Percentiles rank a stretch among this genome's conserved stretches.
These are phyloP conservation scores for Leptinotarsa texana DNA, from an alignment of 1,140 invertebrate genomes.

Conservation along the genomic window DNA sequence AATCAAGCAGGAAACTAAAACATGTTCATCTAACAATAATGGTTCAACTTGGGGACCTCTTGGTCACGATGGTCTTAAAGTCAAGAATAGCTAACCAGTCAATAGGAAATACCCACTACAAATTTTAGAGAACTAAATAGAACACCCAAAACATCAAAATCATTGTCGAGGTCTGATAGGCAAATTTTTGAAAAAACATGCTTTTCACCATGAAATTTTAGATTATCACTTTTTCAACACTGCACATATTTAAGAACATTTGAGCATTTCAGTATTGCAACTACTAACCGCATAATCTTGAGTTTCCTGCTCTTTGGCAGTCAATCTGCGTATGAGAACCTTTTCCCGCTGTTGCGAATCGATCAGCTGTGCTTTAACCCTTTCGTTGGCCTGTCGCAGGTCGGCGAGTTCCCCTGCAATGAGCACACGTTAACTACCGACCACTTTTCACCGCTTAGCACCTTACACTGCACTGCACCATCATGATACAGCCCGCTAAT, in stretches of 20 bases:
- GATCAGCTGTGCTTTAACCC: constrained; percentile 77
- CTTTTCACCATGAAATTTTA: neutral
- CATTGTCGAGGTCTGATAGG: neutral
- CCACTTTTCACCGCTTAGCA: constrained; percentile 37
- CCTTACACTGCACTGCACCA: constrained; percentile 51
- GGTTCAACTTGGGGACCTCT: too few relatives aligned
- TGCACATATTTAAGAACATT: constrained; percentile 39
- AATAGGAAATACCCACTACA: too few relatives aligned
- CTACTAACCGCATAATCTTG: constrained; percentile 91
- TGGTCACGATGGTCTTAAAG: too few relatives aligned
- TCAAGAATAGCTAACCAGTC: too few relatives aligned
- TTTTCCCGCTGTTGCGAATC: constrained; percentile 89
- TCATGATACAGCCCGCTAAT: constrained; percentile 45
- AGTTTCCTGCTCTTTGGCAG: constrained; percentile 94
- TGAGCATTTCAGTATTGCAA: constrained; percentile 26
- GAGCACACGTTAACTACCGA: constrained; percentile 44
- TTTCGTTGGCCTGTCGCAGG: constrained; percentile 79
- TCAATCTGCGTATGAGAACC: constrained; percentile 85
- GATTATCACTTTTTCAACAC: neutral
- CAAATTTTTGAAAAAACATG: neutral
- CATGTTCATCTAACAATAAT: too few relatives aligned
- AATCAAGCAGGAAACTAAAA: too few relatives aligned
- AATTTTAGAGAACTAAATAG: too few relatives aligned
- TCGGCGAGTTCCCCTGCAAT: constrained; percentile 73
- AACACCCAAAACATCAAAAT: neutral